Conservation (phyloP, 2,113 vertebrate genomes). For the Mohoua ochrocephala region DNA sequence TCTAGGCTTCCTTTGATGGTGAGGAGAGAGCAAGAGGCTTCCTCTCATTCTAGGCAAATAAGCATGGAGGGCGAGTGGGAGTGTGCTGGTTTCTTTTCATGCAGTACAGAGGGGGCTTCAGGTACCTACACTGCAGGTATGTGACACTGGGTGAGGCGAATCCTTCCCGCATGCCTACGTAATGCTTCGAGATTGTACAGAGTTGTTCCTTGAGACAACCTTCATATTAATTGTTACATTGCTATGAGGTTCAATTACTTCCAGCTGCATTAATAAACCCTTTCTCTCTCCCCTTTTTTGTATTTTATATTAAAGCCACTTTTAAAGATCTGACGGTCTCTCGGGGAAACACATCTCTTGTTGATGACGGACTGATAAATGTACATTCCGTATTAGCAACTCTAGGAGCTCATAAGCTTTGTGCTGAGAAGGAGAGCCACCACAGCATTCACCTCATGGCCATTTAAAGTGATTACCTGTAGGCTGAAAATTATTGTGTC, state of each 20-base stretch:
- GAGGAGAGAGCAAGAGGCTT: not conserved
- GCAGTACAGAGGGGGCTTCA: not conserved
- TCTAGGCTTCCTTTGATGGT: not conserved
- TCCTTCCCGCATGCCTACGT: not conserved
- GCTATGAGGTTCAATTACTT: not conserved
- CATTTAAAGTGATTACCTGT: conserved; percentile 20
- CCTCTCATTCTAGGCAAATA: not conserved
- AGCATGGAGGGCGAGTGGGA: not conserved
- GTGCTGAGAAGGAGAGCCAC: not conserved
- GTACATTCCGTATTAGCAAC: not conserved
- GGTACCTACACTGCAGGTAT: not conserved
- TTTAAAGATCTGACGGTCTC: not conserved
- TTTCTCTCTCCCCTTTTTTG: not conserved
- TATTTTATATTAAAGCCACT: not conserved
- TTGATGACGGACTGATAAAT: not conserved
- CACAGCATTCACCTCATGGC: not conserved
- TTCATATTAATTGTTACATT: not conserved
- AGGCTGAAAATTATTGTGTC: conserved; percentile 37
- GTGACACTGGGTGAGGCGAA: not conserved
- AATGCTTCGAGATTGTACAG: not conserved
- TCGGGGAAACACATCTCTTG: not conserved
- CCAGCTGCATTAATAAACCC: not conserved
- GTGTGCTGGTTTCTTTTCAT: not conserved
- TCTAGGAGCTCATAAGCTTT: not conserved
- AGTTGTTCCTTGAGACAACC: not conserved